phyloP scores from a whole-genome alignment of 2,888 invertebrate genomes.

The Acleris laterana region DNA sequence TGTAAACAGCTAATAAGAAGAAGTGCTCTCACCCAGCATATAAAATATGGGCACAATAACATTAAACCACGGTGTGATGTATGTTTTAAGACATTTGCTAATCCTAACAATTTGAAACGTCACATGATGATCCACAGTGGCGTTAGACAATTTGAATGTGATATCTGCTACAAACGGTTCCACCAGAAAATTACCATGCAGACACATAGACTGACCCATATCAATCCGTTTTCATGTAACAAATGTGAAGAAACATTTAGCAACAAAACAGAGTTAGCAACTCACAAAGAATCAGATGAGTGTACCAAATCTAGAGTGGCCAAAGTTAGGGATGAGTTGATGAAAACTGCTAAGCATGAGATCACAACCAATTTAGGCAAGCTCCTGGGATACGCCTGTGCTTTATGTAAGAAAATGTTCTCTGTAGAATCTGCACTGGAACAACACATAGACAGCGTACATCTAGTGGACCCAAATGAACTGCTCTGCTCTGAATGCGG shows the following conservation, averaged over 20 bases:
- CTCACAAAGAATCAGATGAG: slow-evolving; percentile 61
- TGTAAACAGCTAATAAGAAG: slow-evolving; percentile 70
- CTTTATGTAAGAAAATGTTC: slow-evolving; percentile 78
- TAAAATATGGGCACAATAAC: slow-evolving; percentile 75
- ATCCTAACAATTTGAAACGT: slow-evolving; percentile 77
- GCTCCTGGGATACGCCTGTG: slow-evolving; percentile 73
- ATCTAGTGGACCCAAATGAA: slow-evolving; percentile 66
- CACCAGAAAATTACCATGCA: slow-evolving; percentile 81
- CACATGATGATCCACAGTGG: slow-evolving; percentile 81
- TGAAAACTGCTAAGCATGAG: slow-evolving; percentile 75
- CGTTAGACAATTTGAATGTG: slow-evolving; percentile 75
- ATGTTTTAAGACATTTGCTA: slow-evolving; percentile 78
- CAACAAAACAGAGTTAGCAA: slow-evolving; percentile 52
- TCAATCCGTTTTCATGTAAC: slow-evolving; percentile 66
- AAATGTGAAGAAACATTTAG: slow-evolving; percentile 69
- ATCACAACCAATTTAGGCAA: slow-evolving; percentile 71
- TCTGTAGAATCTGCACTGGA: slow-evolving; percentile 74
- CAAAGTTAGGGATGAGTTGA: slow-evolving; percentile 70
- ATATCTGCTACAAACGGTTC: slow-evolving; percentile 75
- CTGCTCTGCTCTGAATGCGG: slow-evolving; percentile 69
- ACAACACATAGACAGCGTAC: slow-evolving; percentile 71
- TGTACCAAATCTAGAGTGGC: slow-evolving; percentile 62
- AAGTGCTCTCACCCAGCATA: slow-evolving; percentile 74
- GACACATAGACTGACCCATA: slow-evolving; percentile 74
- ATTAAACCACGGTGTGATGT: slow-evolving; percentile 72